Conservation (phyloP, 2,888 invertebrate genomes). For the Rosalia funebris region DNA sequence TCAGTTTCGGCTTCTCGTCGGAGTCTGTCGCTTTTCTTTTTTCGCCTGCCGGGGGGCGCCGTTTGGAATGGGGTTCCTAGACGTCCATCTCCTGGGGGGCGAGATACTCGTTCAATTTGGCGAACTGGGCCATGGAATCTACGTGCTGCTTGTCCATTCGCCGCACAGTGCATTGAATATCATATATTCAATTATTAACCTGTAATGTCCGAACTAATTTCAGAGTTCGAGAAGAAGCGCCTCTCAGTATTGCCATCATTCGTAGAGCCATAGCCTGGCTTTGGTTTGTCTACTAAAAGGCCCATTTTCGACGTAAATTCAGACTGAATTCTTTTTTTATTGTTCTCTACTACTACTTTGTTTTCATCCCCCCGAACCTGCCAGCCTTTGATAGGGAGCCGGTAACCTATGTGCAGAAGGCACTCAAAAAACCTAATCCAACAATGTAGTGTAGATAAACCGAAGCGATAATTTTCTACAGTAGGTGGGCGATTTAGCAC, state of each 20-base stretch:
- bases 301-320: conserved; percentile 38
- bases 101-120: no score
- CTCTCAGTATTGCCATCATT: conserved; percentile 35
- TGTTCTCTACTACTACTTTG: conserved; percentile 40
- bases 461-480: conserved; percentile 28
- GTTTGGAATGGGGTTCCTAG: no score
- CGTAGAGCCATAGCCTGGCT: conserved; percentile 38
- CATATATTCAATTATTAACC: no score
- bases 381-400: conserved; percentile 47
- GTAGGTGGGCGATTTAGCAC: conserved; percentile 22
- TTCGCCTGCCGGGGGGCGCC: no score
- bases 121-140: no score
- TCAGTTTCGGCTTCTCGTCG: no score
- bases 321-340: conserved; percentile 29
- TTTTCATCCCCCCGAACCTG: conserved; percentile 46
- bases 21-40: no score
- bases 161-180: no score
- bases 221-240: conserved; percentile 11
- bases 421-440: conserved; percentile 51
- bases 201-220: conserved; percentile 5
- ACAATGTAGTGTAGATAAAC: conserved; percentile 43
- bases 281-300: conserved; percentile 36
- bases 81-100: no score
- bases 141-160: no score
- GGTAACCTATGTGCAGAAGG: conserved; percentile 43